A percentile compares a stretch with the other conserved stretches of the same genome.
Evolutionary conservation across 2,113 vertebrate species (phyloP).

Genomic region (Triplophysa siluroides): DNA sequence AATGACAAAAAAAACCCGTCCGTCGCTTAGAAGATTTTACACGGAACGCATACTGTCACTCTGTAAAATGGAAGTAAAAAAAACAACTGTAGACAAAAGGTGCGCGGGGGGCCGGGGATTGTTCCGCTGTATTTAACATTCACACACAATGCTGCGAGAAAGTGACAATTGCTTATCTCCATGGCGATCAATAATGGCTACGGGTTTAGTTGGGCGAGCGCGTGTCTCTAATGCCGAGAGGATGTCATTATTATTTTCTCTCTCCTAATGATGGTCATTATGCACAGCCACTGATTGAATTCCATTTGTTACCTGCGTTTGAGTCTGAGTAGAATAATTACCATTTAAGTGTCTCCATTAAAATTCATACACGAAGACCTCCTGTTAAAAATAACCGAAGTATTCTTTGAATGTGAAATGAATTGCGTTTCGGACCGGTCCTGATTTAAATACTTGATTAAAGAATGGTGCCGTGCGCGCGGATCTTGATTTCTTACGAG

Average conservation of each 20-base stretch:
- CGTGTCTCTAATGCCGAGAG: conserved; percentile 99
- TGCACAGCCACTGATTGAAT: conserved; percentile 91
- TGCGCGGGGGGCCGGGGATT: conserved; percentile 79
- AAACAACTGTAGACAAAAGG: conserved; percentile 26
- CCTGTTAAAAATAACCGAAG: conserved; percentile 98
- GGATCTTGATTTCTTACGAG: conserved; percentile 54
- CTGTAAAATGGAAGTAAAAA: conserved; percentile 11
- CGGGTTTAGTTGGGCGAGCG: conserved; percentile 99
- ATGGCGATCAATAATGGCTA: conserved; percentile 99
- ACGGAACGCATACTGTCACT: conserved; percentile 25
- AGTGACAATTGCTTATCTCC: conserved; percentile 99
- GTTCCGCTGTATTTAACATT: conserved; percentile 94
- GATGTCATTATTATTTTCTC: conserved; percentile 99
- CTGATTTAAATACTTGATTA: conserved; percentile 72
- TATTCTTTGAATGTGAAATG: conserved; percentile 94
- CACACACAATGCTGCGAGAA: conserved; percentile 90
- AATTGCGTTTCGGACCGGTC: conserved; percentile 79
- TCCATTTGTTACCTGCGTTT: conserved; percentile 99
- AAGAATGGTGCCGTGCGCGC: conserved; percentile 61
- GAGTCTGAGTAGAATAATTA: conserved; percentile 99
- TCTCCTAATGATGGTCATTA: conserved; percentile 99
- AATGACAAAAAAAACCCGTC: background rate
- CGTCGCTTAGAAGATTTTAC: conserved; percentile 1
- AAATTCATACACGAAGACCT: conserved; percentile 99
- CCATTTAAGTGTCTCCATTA: conserved; percentile 99